Evolutionary conservation across 2,888 invertebrate species (phyloP), one percentile per base, ranked within the genome.

Genomic region (Plemyria rubiginata): DNA sequence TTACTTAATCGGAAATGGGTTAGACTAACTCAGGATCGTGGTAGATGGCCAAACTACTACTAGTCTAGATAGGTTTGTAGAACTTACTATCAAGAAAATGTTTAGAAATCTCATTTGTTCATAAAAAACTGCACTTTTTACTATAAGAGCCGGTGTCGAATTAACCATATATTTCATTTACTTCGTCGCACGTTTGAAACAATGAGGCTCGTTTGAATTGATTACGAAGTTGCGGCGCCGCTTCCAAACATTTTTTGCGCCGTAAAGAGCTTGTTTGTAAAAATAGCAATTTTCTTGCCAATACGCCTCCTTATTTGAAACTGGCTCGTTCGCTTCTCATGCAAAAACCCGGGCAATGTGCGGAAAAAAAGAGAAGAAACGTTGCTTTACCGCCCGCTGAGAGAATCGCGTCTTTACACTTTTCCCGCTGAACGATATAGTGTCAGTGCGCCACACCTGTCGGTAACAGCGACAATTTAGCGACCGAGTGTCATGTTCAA

Each of bases 191-290:
- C 22, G 70, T 77, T 77, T 70, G 79, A 82, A 86, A 88, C 88
- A 88, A 87, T 84, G 80, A 82, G 79, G 74, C 81, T 79, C 76
- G 80, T 84, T 85, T 84, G 81, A 87, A 87, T 86, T 80, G 84
- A 86, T 84, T 85, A 84, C 82, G 70, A 74, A 75, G 76, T 74
- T 78, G 81, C 79, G 80, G 79, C 76, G 78, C 80, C 77, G 73
- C 75, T 71, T 66, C 70, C 78, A 80, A 78, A 79, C 72, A 82
- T 80, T 87, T 86, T 84, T 87, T 84, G 78, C 76, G 57, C 72
- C 71, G 73, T 79, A 80, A 80, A 79, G 78, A 79, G 84, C 82
- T 86, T 84, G 84, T 87, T 87, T 85, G 83, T 84, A 82, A 84
- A 84, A 85, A 84, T 84, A 82, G 81, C 81, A 85, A 85, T 86